Percentiles rank a stretch among this genome's conserved stretches.
These are phyloP conservation scores for Gopherus evgoodei DNA, from an alignment of 2,113 vertebrate species.

Conservation along the genomic window DNA sequence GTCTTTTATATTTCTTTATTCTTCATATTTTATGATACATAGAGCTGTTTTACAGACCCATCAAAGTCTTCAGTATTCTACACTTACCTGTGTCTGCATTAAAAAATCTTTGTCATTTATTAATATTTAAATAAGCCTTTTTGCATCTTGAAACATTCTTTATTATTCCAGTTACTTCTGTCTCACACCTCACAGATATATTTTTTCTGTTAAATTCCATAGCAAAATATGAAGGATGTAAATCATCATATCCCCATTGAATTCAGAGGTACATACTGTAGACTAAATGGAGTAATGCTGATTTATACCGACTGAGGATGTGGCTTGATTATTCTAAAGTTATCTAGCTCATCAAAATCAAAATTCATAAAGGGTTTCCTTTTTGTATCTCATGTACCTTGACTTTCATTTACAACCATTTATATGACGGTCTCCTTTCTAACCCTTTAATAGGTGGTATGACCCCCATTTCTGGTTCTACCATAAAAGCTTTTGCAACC, in stretches of 20 bases:
- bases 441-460: background rate
- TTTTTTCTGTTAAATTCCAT: background rate
- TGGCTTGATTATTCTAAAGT: background rate
- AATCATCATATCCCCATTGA: background rate
- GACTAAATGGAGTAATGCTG: background rate
- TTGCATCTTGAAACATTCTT: background rate
- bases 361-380: background rate
- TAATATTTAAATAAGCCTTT: constrained; percentile 20
- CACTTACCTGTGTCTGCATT: constrained; percentile 4
- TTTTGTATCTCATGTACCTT: background rate
- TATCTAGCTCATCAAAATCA: background rate
- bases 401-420: background rate
- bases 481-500: background rate
- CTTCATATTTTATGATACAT: constrained; percentile 24
- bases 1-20: background rate
- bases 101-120: constrained; percentile 28
- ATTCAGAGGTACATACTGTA: background rate
- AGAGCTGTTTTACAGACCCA: background rate
- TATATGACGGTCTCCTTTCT: background rate
- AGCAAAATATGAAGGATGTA: background rate
- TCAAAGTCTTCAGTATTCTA: constrained; percentile 11
- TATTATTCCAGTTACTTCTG: background rate
- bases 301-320: rapidly evolving
- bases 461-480: background rate
- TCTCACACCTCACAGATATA: background rate